Conservation (phyloP, 1,140 invertebrate genomes). For the Rhizoglyphus robini region DNA sequence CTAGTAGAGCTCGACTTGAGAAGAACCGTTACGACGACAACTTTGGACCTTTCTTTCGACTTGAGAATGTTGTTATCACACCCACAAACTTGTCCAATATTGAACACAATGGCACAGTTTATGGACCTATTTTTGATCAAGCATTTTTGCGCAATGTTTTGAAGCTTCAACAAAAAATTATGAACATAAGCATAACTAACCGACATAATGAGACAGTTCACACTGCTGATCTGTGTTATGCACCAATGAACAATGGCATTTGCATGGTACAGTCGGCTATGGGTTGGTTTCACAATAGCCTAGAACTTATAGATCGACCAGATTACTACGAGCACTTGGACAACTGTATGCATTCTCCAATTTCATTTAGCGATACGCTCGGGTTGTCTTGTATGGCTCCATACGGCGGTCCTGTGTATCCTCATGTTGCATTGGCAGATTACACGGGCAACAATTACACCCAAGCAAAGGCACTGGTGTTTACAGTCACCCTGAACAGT, state of each 20-base stretch:
- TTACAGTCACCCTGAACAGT: conserved; percentile 84
- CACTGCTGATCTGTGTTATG: conserved; percentile 72
- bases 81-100: conserved; percentile 27
- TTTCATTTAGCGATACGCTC: conserved; percentile 37
- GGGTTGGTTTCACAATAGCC: conserved; percentile 71
- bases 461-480: conserved; percentile 66
- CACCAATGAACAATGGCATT: conserved; percentile 56
- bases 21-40: conserved; percentile 78
- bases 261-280: conserved; percentile 79
- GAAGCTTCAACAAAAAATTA: conserved; percentile 59
- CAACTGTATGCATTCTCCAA: conserved; percentile 53
- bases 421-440: conserved; percentile 78
- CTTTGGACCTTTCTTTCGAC: conserved; percentile 86
- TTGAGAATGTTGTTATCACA: conserved; percentile 71
- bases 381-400: conserved; percentile 54
- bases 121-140: conserved; percentile 66
- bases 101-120: conserved; percentile 17
- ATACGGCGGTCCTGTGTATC: conserved; percentile 80
- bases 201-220: conserved; percentile 37
- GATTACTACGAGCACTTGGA: conserved; percentile 62
- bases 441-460: conserved; percentile 59
- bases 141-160: conserved; percentile 59
- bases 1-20: conserved; percentile 66
- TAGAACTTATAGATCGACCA: conserved; percentile 29
- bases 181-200: conserved; percentile 26